A percentile compares a stretch with the other conserved stretches of the same genome.
These are phyloP conservation scores for Callyntrura sp. DNA, from an alignment of 2,888 invertebrate genomes.

Conservation along the genomic window DNA sequence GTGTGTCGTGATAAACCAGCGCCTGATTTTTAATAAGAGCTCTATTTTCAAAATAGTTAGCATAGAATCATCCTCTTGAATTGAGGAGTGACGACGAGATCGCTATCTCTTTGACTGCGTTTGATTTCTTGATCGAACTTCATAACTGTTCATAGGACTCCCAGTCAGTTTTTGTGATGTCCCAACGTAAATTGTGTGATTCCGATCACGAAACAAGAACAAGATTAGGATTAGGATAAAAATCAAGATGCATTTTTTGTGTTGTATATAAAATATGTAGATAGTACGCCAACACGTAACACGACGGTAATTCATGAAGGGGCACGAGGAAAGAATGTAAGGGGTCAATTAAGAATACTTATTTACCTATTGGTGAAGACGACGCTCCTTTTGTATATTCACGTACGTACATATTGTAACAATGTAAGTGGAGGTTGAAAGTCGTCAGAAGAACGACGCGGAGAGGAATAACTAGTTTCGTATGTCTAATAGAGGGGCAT, in stretches of 20 bases:
- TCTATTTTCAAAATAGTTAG: slow-evolving; percentile 28
- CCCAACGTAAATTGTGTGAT: slow-evolving; percentile 2
- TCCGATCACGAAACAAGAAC: slow-evolving; percentile 49
- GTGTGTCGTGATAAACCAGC: slow-evolving; percentile 7
- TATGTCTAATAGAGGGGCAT: slow-evolving; percentile 70
- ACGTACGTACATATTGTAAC: slow-evolving; percentile 6
- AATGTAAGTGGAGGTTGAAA: too few species aligned
- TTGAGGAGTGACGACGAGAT: slow-evolving; percentile 31
- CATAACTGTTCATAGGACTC: neutral
- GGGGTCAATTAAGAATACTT: slow-evolving; percentile 66
- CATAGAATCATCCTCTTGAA: neutral
- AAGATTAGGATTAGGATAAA: slow-evolving; percentile 13
- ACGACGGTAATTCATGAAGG: too few species aligned
- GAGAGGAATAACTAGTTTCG: slow-evolving; percentile 70
- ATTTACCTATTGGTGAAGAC: slow-evolving; percentile 13
- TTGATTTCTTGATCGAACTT: slow-evolving; percentile 62
- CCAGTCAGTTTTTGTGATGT: neutral
- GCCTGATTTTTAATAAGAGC: slow-evolving; percentile 2
- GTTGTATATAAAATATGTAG: neutral
- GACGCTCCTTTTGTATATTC: neutral
- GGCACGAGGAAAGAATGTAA: slow-evolving; percentile 10
- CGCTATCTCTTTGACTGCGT: slow-evolving; percentile 52
- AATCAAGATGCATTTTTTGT: slow-evolving; percentile 40
- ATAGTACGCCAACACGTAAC: too few species aligned
- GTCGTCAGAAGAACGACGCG: neutral